Conservation (phyloP, 2,888 invertebrate species). For the Drosophila engyochracea region DNA sequence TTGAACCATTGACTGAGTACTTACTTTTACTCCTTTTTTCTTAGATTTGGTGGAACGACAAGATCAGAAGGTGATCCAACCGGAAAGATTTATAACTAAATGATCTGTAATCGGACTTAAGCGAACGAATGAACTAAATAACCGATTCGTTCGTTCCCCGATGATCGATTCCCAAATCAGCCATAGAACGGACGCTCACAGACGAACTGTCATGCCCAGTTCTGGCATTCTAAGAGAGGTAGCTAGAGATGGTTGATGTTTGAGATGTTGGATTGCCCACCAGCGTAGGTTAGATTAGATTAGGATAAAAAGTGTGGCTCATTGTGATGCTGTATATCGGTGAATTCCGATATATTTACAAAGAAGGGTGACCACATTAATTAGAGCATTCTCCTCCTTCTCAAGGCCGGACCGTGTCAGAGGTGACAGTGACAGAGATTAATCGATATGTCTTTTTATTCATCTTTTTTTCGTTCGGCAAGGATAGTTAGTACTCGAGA, state of each 20-base stretch:
- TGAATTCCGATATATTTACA: not conserved
- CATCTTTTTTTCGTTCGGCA: not conserved
- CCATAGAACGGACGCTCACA: no score
- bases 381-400: not conserved
- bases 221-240: not conserved
- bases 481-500: not conserved
- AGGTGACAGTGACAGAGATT: not conserved
- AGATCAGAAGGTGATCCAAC: no score
- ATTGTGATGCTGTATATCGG: not conserved
- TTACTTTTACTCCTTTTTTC: no score
- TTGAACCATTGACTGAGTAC: no score
- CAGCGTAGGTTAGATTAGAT: no score
- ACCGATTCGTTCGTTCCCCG: no score
- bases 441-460: not conserved
- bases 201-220: not conserved
- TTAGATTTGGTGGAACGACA: no score
- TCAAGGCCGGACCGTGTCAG: not conserved
- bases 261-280: not conserved
- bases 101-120: no score
- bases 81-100: no score
- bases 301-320: no score
- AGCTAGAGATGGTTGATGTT: not conserved
- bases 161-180: no score
- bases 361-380: not conserved
- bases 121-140: no score